Evolutionary conservation across 2,797 vertebrate species (phyloP).

Genomic region (Xiphorhynchus erythropygius): DNA sequence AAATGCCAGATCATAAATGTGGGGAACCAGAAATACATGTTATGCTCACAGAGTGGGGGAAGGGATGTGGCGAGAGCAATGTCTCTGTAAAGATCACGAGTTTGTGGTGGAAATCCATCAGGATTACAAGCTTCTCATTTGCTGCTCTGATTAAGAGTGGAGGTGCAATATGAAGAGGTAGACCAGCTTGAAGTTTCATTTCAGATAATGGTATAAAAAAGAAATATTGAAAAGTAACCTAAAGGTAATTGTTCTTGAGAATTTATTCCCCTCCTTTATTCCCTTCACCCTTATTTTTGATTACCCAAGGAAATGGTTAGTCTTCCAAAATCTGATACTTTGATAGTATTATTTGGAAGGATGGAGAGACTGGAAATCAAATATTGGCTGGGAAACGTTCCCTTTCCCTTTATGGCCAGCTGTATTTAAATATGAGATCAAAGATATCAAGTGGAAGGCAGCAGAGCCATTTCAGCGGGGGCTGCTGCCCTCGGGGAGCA

Average conservation of each 20-base stretch:
- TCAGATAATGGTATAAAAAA: constrained; percentile 1
- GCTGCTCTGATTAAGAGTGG: not conserved
- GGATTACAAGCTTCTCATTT: not conserved
- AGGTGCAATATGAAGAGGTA: not conserved
- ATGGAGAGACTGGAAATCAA: not conserved
- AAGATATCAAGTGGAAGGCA: not conserved
- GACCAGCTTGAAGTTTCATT: not conserved
- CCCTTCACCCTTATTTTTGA: not conserved
- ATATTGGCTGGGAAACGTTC: not conserved
- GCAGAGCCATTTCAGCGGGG: not conserved
- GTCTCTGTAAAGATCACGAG: not conserved
- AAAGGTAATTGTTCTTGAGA: not conserved
- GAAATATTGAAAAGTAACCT: not conserved
- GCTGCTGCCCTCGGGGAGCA: not conserved
- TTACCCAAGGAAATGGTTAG: not conserved
- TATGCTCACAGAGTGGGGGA: not conserved
- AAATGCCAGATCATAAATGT: constrained; percentile 26
- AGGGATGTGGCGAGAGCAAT: not conserved
- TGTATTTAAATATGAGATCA: constrained; percentile 21
- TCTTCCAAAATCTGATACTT: not conserved
- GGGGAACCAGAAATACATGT: not conserved
- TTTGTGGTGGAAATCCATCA: constrained; percentile 18
- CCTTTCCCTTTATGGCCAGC: not conserved
- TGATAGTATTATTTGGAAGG: not conserved
- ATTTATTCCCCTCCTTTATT: not conserved